Evolutionary conservation across 2,113 vertebrate genomes (phyloP), one percentile per base, ranked within the genome.

Genomic region (Pan paniscus): DNA sequence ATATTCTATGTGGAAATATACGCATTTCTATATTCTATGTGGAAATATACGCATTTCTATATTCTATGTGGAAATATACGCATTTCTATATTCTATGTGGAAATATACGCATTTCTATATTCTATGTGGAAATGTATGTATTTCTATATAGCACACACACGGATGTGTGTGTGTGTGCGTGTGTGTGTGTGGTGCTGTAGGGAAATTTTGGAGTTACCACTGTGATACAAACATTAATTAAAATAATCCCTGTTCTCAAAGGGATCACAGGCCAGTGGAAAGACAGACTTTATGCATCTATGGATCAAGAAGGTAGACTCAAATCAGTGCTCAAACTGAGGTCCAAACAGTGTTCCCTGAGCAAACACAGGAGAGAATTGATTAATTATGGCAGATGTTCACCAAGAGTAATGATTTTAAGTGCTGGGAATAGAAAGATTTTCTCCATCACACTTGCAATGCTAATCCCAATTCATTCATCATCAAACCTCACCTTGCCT

Each of bases 351-450:
- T 90, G 72, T 92, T 85, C 50, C 81, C 50, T 75, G 79, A 95
- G 96, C 68, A 96, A 90, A 94, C 83, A 86, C 13, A 40, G 92
- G 75, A 46, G 32, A 16, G 46, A 43, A 61, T 61, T 98, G 98
- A 98, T 98, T 89, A 92, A 97, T 95, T 46, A 57, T 94, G 96
- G 94, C 97, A 97, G 95, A 93, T 97, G 92, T 96, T 98, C 92
- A 96, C 90, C 84, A 93, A 94, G 95, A 97, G 57, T 92, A 96
- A 98, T 97, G 96, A 94, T 92, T 95, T 96, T 90, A 96, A 96
- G 90, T 96, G 84, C 95, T 92, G 94, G 85, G 38, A 92, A 95
- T 30, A 85, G 96, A 97, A 97, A 95, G 70, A 43, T 72, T 88
- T 96, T 97, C 92, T 94, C 76, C 79, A 88, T 95, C 97, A 90